Evolutionary conservation across 2,797 vertebrate species (phyloP).

Genomic region (Leptodactylus fallax): DNA sequence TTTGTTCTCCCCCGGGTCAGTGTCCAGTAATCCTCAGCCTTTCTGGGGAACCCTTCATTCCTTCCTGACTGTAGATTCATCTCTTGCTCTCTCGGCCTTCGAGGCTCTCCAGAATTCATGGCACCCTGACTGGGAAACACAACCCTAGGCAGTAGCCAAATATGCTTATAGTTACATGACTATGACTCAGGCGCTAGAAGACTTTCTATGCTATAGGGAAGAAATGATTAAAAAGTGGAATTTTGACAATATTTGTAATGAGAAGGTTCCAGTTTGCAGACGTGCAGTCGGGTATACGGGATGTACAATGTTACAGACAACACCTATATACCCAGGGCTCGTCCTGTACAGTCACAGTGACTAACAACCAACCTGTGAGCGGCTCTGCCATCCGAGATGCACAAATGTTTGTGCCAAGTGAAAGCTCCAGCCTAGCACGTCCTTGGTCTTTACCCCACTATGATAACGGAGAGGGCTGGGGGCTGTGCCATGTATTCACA

Average conservation of each 20-base stretch:
- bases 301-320: not conserved
- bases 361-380: not conserved
- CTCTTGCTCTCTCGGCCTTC: too few species aligned
- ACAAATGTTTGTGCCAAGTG: slow-evolving; percentile 46
- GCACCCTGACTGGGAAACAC: not conserved
- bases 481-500: not conserved
- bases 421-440: not conserved
- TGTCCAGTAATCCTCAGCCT: not conserved
- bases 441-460: not conserved
- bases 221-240: not conserved
- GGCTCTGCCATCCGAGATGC: slow-evolving; percentile 5
- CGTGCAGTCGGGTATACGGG: not conserved
- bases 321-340: not conserved
- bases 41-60: too few species aligned
- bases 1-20: too few species aligned
- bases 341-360: not conserved
- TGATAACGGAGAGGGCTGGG: not conserved
- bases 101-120: not conserved
- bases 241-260: too few species aligned
- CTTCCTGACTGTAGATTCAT: too few species aligned
- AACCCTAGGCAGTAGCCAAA: not conserved
- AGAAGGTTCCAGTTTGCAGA: too few species aligned
- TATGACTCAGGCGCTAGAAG: not conserved
- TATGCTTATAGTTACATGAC: not conserved
- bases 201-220: not conserved